phyloP scores from a whole-genome alignment of 1,140 invertebrate species.

The Dolichoris vasculosae region DNA sequence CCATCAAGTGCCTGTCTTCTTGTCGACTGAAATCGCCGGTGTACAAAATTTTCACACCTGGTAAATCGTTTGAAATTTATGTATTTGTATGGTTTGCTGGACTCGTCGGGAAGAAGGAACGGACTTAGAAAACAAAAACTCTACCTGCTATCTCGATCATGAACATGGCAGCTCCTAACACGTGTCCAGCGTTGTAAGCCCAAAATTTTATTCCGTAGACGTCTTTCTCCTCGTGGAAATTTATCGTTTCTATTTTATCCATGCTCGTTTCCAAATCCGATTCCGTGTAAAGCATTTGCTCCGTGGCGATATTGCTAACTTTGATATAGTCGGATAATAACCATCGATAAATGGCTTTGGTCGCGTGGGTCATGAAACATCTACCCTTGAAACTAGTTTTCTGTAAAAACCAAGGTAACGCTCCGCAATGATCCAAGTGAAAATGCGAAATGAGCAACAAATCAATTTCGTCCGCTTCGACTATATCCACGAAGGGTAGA shows the following conservation, averaged over 20 bases:
- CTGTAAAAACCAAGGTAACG: slow-evolving; percentile 97
- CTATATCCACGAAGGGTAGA: slow-evolving; percentile 96
- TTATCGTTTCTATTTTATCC: slow-evolving; percentile 99
- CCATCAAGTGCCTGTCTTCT: slow-evolving; percentile 99
- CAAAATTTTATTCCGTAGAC: slow-evolving; percentile 97
- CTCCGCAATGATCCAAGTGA: slow-evolving; percentile 98
- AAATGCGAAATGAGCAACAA: slow-evolving; percentile 98
- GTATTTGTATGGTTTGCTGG: background rate
- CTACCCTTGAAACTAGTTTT: slow-evolving; percentile 98
- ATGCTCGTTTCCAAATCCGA: slow-evolving; percentile 97
- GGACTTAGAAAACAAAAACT: slow-evolving; percentile 75
- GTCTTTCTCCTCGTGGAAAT: slow-evolving; percentile 99
- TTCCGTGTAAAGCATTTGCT: slow-evolving; percentile 98
- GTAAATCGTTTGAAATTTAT: background rate
- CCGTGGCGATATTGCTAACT: slow-evolving; percentile 97
- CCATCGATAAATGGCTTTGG: slow-evolving; percentile 99
- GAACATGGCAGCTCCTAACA: slow-evolving; percentile 99
- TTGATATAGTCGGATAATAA: slow-evolving; percentile 99
- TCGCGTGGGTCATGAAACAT: slow-evolving; percentile 99
- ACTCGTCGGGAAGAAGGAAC: too few species aligned
- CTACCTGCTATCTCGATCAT: slow-evolving; percentile 99
- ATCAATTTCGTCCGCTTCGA: slow-evolving; percentile 98
- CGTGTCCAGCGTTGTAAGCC: slow-evolving; percentile 99
- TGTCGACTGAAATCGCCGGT: slow-evolving; percentile 99
- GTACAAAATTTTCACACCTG: slow-evolving; percentile 85